Evolutionary conservation across 2,113 vertebrate genomes (phyloP), one percentile per base, ranked within the genome.

Genomic region (Apteryx owenii): DNA sequence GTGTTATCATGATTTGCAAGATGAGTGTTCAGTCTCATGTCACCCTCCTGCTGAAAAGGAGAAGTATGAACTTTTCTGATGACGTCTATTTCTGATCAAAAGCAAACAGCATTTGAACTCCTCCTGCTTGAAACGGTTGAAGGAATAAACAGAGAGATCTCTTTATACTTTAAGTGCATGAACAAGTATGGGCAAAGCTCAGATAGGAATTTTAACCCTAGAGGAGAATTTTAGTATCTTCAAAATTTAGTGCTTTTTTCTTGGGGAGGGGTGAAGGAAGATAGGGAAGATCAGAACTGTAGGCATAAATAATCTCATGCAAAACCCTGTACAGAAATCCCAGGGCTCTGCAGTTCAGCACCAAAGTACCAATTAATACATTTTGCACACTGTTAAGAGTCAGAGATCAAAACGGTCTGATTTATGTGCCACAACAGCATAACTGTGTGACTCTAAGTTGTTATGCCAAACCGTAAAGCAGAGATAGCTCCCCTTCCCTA

Each of bases 171-270:
- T 3, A 40, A 70, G 36, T 77, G 81, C 13, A 19, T 54, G 29
- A 73, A 44, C 91, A 93, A 95, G 91, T 58, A 70, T 25, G 3
- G 9, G 48, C 91, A 91, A 42, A 0, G 9, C 66, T 76, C 79
- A 61, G 11, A 62, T 93, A 80, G 53, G 75, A 89, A 54, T 90
- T 95, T 89, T 70, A 83, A 71, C 62, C 81, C 88, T 88, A 48
- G 31, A 85, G 89, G 53, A 77, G 89, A 54, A 33, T 93, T 89
- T 73, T 0, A 0, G 10, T 88, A 70, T 90, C 58, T 93, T 68
- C 4, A 40, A 25, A 70, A 0, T 91, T 54, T 54, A 54, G 29
- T 40, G 26, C 71, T 31, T 89, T 36, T 91, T 2, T 21, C 53
- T 38, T 82, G 25, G 31, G 84, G 51, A 76, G 36, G 40, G 50